Evolutionary conservation across 2,888 invertebrate species (phyloP), one percentile per base, ranked within the genome.

Genomic region (Apamea monoglypha): DNA sequence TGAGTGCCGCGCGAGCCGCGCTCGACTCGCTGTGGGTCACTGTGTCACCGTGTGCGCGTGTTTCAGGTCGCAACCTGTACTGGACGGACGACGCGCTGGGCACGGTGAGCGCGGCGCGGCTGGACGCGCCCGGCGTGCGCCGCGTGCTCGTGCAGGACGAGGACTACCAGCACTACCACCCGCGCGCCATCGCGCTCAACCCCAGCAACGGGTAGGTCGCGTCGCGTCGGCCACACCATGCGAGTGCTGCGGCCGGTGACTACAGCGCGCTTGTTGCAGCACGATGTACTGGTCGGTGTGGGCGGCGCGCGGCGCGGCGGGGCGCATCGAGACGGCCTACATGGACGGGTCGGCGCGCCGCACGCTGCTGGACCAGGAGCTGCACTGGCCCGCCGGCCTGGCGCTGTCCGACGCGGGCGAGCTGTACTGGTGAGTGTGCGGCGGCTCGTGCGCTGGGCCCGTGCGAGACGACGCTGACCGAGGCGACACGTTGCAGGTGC

Each of bases 221-320:
- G 25, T 8, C 32, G 25, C 0, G 61, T 1, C n/a, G 53, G 56
- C 56, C 56, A 0, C 47, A 1, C 5, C 47, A 3, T 16, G 47
- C 47, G 16, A 5, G 50, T 2, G 50, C 5, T 6, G 47, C 0
- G 47, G 47, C 16, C 47, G 25, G 25, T 1, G 32, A 47, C 70
- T 69, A 50, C 70, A 50, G 50, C 47, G 63, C 1, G 36, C 1
- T 12, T 64, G 64, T 71, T 71, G 66, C 91, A 97, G 97, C 47
- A 92, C 97, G 53, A 98, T 99, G 97, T 99, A 98, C 95, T 99
- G 98, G 98, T 97, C 98, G 2, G 98, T 98, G 92, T 98, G 98
- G 98, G 97, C 97, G 44, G 94, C 87, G 88, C 94, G 91, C 76
- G 89, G 88, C 91, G 93, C 74, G 93, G 93, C 80, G 74, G 98